Evolutionary conservation across 30 jellyfish, hydroid and myxozoan genomes (phyloP).

Genomic region (Cassiopea andromeda): DNA sequence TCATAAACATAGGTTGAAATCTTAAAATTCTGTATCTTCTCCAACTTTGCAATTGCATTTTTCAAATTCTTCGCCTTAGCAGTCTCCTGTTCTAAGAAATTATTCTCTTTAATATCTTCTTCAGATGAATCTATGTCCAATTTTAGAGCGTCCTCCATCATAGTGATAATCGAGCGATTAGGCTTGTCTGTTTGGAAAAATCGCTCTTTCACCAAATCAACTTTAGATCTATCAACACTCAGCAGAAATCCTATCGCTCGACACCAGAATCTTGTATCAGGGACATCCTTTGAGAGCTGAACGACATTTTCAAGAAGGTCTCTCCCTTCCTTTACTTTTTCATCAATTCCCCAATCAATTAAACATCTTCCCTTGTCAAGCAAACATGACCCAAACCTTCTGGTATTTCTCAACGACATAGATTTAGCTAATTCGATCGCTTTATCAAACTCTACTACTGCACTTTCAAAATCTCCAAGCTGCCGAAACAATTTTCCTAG

Average conservation of each 20-base stretch:
- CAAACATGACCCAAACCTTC: neutral
- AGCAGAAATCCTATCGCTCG: constrained; percentile 8
- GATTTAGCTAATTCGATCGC: constrained; percentile 11
- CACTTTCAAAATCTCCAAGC: neutral
- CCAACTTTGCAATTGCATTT: neutral
- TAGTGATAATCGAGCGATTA: neutral
- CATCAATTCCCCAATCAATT: neutral
- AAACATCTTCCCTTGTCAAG: constrained; percentile 36
- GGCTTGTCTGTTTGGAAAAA: neutral
- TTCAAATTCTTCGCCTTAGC: neutral
- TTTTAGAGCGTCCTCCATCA: neutral
- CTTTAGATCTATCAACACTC: neutral
- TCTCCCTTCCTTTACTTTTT: neutral
- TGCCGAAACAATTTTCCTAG: neutral
- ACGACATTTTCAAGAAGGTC: neutral
- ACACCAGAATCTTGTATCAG: constrained; percentile 18
- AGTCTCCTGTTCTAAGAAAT: neutral
- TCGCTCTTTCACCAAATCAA: neutral
- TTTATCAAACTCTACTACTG: neutral
- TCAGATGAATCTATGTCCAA: neutral
- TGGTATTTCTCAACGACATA: constrained; percentile 16
- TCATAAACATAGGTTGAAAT: neutral
- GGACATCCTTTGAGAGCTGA: neutral
- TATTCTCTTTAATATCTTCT: neutral
- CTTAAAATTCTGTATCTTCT: neutral